Conservation (phyloP, 2,113 vertebrate species). For the Gymnogyps californianus region DNA sequence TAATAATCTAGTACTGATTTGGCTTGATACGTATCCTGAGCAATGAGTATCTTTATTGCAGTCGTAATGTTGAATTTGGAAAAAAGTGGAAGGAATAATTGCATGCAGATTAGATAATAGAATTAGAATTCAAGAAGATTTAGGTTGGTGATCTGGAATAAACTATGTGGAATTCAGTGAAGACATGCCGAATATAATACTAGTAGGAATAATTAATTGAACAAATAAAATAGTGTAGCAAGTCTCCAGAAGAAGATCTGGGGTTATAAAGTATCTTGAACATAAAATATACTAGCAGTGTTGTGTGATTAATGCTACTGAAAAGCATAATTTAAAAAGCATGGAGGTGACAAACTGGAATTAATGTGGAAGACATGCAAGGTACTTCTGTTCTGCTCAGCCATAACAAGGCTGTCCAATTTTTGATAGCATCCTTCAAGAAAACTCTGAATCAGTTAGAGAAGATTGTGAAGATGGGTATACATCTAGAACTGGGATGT, state of each 20-base stretch:
- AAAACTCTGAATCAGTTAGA: background rate
- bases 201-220: background rate
- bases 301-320: background rate
- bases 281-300: background rate
- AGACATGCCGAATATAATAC: background rate
- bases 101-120: background rate
- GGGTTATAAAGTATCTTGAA: background rate
- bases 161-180: background rate
- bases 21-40: background rate
- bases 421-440: background rate
- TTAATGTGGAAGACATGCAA: background rate
- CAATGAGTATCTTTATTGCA: background rate
- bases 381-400: background rate
- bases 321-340: background rate
- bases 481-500: background rate
- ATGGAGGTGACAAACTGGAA: background rate
- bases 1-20: background rate
- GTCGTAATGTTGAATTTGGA: background rate
- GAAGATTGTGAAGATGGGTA: background rate
- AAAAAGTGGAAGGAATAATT: background rate
- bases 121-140: background rate
- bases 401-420: background rate
- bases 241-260: background rate
- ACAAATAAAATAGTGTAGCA: background rate
- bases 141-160: background rate